Conservation (phyloP, 2,113 vertebrate genomes). For the Saccopteryx leptura region DNA sequence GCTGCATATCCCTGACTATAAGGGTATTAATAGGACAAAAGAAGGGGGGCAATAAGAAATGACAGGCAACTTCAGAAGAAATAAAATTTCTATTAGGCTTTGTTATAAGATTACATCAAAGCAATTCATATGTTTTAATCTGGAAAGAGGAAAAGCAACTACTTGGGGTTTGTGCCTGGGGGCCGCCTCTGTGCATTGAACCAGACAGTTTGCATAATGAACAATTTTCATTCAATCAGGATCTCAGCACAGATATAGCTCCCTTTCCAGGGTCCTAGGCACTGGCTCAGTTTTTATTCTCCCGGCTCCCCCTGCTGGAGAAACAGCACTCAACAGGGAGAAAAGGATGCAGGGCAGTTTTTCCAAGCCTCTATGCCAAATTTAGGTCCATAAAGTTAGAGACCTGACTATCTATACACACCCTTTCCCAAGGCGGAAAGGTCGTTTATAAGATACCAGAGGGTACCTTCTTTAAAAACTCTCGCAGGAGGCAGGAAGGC, state of each 20-base stretch:
- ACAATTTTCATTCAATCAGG: constrained; percentile 89
- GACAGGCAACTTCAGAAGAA: constrained; percentile 89
- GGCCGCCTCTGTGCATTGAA: constrained; percentile 88
- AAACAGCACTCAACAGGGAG: constrained; percentile 66
- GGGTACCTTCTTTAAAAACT: background rate
- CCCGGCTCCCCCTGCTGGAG: constrained; percentile 89
- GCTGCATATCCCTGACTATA: constrained; percentile 32
- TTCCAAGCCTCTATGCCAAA: background rate
- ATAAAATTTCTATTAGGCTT: constrained; percentile 90
- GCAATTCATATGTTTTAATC: constrained; percentile 90
- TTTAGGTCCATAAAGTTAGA: constrained; percentile 48
- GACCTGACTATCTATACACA: background rate
- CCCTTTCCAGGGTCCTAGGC: constrained; percentile 81
- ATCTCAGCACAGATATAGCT: constrained; percentile 86
- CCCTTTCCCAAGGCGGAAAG: background rate
- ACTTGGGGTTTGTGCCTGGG: constrained; percentile 89
- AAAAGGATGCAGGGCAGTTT: background rate
- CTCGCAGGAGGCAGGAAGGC: background rate
- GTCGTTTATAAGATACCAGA: background rate
- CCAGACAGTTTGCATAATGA: constrained; percentile 90
- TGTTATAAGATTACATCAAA: constrained; percentile 91
- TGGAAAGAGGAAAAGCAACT: constrained; percentile 86
- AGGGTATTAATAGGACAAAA: constrained; percentile 85
- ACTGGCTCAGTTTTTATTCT: constrained; percentile 86
- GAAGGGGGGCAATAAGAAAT: constrained; percentile 85